Evolutionary conservation across 2,113 vertebrate species (phyloP).

Genomic region (Rhizomys pruinosus): DNA sequence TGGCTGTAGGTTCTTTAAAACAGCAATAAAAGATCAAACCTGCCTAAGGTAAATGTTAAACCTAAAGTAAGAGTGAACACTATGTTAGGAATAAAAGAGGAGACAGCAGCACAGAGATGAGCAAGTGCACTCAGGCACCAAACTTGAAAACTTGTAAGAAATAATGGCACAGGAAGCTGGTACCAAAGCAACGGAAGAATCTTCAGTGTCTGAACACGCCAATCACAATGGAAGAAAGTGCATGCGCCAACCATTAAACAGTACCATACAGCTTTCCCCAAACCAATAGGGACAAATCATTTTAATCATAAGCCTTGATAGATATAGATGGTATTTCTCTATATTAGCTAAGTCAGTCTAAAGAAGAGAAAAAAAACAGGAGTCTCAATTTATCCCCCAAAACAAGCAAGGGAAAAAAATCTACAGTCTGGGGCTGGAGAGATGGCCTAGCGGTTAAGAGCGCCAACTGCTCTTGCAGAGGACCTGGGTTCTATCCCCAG

Average conservation of each 20-base stretch:
- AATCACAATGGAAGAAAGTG: constrained; percentile 4
- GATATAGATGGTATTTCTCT: not conserved
- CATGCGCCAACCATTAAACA: not conserved
- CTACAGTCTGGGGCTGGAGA: not conserved
- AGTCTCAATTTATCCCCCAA: constrained; percentile 9
- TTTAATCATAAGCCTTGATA: not conserved
- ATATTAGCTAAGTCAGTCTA: not conserved
- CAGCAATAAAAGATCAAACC: constrained; percentile 24
- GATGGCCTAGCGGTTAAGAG: too few relatives aligned
- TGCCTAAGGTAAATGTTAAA: constrained; percentile 20
- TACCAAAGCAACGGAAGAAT: not conserved
- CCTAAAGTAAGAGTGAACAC: not conserved
- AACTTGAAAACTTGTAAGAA: not conserved
- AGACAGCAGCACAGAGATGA: not conserved
- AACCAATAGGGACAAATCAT: not conserved
- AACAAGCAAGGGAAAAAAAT: constrained; percentile 1
- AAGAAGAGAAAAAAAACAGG: constrained; percentile 8
- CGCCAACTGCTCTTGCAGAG: too few relatives aligned
- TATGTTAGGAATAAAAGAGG: not conserved
- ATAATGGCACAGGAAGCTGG: not conserved
- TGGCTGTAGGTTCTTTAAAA: not conserved
- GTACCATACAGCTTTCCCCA: not conserved
- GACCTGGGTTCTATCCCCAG: too few relatives aligned
- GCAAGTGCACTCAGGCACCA: not conserved
- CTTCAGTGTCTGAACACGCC: not conserved